phyloP scores from a whole-genome alignment of 2,888 invertebrate species.

The Nemotelus pantherinus region DNA sequence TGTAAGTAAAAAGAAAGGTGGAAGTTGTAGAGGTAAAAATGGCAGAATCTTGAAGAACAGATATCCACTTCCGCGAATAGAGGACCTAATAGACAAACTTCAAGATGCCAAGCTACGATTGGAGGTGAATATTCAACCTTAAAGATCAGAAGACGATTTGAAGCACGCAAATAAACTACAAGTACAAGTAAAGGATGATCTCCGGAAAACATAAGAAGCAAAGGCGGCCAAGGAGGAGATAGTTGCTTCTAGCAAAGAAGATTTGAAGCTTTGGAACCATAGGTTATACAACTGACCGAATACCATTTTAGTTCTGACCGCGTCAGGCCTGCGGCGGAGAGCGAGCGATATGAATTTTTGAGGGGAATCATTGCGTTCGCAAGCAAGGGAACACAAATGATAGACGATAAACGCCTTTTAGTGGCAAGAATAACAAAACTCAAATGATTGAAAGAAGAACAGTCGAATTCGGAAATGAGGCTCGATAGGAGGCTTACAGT shows the following conservation, averaged over 20 bases:
- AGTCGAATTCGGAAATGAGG: conserved; percentile 89
- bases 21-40: not conserved
- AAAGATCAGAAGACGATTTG: conserved; percentile 92
- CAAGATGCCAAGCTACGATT: conserved; percentile 94
- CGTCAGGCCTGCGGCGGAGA: conserved; percentile 87
- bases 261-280: conserved; percentile 92
- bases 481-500: conserved; percentile 88
- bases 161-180: conserved; percentile 96
- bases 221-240: conserved; percentile 85
- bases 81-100: no score
- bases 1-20: not conserved
- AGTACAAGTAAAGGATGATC: conserved; percentile 89
- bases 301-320: conserved; percentile 89
- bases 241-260: conserved; percentile 81
- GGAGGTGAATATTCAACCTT: conserved; percentile 98
- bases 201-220: conserved; percentile 91
- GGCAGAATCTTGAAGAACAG: no score
- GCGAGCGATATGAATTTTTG: no score
- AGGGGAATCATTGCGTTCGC: conserved; percentile 87
- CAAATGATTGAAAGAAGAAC: conserved; percentile 97
- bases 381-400: conserved; percentile 77
- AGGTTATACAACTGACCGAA: conserved; percentile 86
- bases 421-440: conserved; percentile 93
- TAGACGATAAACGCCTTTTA: conserved; percentile 96
- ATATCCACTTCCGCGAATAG: no score